Percentiles rank a stretch among this genome's conserved stretches.
Evolutionary conservation across 2,113 vertebrate species (phyloP).

Genomic region (Gopherus evgoodei): DNA sequence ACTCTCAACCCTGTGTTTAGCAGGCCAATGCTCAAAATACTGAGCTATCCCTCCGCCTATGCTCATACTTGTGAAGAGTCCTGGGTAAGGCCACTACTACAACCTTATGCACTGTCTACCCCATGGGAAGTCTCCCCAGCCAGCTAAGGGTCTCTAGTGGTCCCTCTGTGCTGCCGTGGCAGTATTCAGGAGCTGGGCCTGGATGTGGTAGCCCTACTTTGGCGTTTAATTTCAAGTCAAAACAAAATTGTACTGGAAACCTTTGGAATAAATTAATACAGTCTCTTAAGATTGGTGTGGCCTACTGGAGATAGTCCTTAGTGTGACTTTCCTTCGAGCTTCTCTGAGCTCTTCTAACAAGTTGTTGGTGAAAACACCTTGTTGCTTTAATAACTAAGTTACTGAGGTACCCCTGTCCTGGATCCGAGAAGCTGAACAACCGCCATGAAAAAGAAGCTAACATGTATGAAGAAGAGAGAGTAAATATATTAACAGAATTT

Average conservation of each 20-base stretch:
- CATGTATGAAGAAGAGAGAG: neutral
- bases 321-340: neutral
- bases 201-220: neutral
- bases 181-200: neutral
- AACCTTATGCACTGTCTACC: neutral
- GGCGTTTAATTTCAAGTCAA: neutral
- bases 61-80: neutral
- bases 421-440: constrained; percentile 15
- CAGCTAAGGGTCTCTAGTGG: neutral
- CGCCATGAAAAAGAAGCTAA: neutral
- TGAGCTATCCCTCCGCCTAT: neutral
- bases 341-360: neutral
- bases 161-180: neutral
- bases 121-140: neutral
- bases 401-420: neutral
- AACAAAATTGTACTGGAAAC: neutral
- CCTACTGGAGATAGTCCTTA: neutral
- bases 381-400: neutral
- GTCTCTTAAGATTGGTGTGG: neutral
- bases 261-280: neutral
- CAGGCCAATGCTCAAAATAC: too few relatives aligned
- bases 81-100: neutral
- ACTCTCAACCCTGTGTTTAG: too few relatives aligned
- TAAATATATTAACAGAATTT: neutral
- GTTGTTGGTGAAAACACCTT: neutral